Conservation (phyloP, 2,113 vertebrate species). For the Cathartes aura region DNA sequence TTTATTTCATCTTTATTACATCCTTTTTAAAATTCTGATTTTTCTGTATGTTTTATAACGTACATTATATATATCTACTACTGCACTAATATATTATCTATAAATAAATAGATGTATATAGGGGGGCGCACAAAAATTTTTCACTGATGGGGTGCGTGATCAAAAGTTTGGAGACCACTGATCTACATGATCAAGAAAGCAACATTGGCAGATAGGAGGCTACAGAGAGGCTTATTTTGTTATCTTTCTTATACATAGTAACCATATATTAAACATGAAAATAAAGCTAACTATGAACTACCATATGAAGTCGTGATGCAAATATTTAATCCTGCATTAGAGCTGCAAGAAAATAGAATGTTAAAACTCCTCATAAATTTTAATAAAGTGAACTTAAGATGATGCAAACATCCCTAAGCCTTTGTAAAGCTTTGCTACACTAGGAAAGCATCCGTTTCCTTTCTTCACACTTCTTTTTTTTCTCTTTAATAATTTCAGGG, state of each 20-base stretch:
- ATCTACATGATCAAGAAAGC: neutral
- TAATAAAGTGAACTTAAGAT: neutral
- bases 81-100: neutral
- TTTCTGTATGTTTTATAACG: neutral
- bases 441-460: neutral
- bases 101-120: neutral
- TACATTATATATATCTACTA: neutral
- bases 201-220: neutral
- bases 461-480: neutral
- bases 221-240: neutral
- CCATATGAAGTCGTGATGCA: neutral
- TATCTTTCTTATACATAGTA: neutral
- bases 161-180: neutral
- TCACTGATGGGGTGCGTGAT: accelerated
- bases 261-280: neutral
- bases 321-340: neutral
- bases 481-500: neutral
- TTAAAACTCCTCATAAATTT: neutral
- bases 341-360: neutral
- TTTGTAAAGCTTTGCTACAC: neutral
- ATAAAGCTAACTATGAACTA: neutral
- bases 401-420: neutral
- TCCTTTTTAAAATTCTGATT: neutral
- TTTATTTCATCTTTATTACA: neutral
- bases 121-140: neutral